Evolutionary conservation across 1,140 invertebrate species (phyloP).

Genomic region (Choristoneura fumiferana): DNA sequence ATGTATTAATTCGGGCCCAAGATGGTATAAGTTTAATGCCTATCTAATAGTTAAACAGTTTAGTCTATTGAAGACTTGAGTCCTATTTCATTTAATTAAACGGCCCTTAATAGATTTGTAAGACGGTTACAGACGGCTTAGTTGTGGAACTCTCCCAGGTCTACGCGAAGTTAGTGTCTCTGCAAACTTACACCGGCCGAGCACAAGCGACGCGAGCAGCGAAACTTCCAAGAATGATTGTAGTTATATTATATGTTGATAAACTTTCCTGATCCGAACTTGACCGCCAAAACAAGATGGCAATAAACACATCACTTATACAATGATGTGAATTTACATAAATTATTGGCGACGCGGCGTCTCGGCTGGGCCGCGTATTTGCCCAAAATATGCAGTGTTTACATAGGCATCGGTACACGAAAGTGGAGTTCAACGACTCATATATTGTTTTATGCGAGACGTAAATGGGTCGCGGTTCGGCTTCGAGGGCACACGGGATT

Average conservation of each 20-base stretch:
- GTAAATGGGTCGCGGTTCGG: slow-evolving; percentile 67
- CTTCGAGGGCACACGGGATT: slow-evolving; percentile 43
- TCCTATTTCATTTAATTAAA: neutral
- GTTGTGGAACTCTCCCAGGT: neutral
- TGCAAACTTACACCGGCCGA: neutral
- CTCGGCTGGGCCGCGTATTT: slow-evolving; percentile 46
- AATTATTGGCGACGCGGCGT: slow-evolving; percentile 70
- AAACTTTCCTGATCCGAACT: slow-evolving; percentile 69
- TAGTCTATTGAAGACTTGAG: neutral
- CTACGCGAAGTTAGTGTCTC: slow-evolving; percentile 1
- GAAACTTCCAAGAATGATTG: slow-evolving; percentile 46
- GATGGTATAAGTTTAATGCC: too few species aligned
- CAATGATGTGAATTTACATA: slow-evolving; percentile 75
- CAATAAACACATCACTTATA: slow-evolving; percentile 70
- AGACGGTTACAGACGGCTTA: neutral
- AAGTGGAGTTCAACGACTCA: slow-evolving; percentile 65
- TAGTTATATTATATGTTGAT: slow-evolving; percentile 37
- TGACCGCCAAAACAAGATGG: slow-evolving; percentile 70
- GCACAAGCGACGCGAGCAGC: neutral
- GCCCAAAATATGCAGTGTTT: slow-evolving; percentile 65
- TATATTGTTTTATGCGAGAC: slow-evolving; percentile 66
- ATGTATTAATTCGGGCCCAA: too few species aligned
- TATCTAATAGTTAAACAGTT: too few species aligned
- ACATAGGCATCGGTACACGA: slow-evolving; percentile 52
- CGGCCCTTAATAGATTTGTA: neutral